Base-by-base conservation (phyloP, 2,888 invertebrate species). In the Zootermopsis nevadensis region DNA sequence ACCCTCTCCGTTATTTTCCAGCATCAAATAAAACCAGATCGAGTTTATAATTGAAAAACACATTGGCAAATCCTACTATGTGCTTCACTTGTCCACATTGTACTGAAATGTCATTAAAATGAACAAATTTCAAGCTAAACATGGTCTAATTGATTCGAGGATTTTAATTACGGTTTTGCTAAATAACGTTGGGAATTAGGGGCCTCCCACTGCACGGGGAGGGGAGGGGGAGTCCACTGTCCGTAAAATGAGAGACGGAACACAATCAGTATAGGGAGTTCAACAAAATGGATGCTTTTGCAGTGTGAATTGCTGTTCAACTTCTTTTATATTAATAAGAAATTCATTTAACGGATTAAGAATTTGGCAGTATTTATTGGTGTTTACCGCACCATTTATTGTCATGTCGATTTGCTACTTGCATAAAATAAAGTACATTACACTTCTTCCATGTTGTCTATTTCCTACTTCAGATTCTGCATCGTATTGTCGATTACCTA, bases 41-140 rank as follows among this genome's bases (percentile, higher is more conserved):
- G 90, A 90, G 90, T 90, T 90, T 90, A 89, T 90, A 90, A 90
- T 90, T 90, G 90, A 90, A 90, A 90, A 90, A 90, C 90, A 89
- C 89, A 87, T 86, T 88, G 88, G 85, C 85, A 53, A 42, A 48
- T 42, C 80, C 81, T 72, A 24, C 48, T 38, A 53, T 38, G 33
- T 35, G 27, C 82, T n/a, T 80, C 69, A 53, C 48, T 80, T 60
- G 77, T 42, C 53, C 69, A 67, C 74, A 79, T 80, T 79, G 30
- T 77, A 76, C 82, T 81, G 79, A 84, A 84, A 84, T 84, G 85
- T 84, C 84, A 82, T 84, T 84, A 85, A 84, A 84, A 84, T 83
- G 83, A 85, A 84, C 83, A 82, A 82, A 82, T 84, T 84, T 84
- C 83, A 83, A 85, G 84, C 84, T 85, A 85, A 85, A 85, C 84